Conservation (phyloP, 2,888 invertebrate genomes). For the Bombylius discolor region DNA sequence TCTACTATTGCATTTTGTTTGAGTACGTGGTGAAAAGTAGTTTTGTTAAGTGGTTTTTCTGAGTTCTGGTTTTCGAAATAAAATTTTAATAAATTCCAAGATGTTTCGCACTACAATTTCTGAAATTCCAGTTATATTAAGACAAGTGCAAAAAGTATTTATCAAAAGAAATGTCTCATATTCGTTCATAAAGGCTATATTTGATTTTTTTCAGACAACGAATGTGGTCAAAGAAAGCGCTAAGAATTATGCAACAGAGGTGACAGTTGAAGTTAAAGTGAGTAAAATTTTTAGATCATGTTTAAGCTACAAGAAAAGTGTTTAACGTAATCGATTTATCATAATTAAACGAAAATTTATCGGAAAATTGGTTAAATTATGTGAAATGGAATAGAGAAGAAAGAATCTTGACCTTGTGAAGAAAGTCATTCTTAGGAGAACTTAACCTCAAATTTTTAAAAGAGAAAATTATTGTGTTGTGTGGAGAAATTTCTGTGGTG, state of each 20-base stretch:
- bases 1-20: too few relatives aligned
- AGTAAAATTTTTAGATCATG: constrained; percentile 14
- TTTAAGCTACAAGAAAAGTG: too few relatives aligned
- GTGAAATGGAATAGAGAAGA: neutral
- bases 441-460: too few relatives aligned
- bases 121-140: constrained; percentile 25
- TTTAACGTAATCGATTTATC: neutral
- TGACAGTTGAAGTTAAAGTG: constrained; percentile 34
- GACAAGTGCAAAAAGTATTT: constrained; percentile 13
- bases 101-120: constrained; percentile 28
- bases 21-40: too few relatives aligned
- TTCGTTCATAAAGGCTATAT: neutral
- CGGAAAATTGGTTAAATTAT: neutral
- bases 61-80: neutral
- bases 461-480: too few relatives aligned
- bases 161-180: neutral
- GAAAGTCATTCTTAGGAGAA: neutral
- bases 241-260: constrained; percentile 36
- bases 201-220: constrained; percentile 7
- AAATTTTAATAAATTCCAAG: constrained; percentile 13
- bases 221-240: constrained; percentile 21
- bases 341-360: neutral
- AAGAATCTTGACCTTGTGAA: neutral
- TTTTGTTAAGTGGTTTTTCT: too few relatives aligned
- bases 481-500: too few relatives aligned